Evolutionary conservation across 2,113 vertebrate genomes (phyloP), one percentile per base, ranked within the genome.

Genomic region (Thymallus thymallus): DNA sequence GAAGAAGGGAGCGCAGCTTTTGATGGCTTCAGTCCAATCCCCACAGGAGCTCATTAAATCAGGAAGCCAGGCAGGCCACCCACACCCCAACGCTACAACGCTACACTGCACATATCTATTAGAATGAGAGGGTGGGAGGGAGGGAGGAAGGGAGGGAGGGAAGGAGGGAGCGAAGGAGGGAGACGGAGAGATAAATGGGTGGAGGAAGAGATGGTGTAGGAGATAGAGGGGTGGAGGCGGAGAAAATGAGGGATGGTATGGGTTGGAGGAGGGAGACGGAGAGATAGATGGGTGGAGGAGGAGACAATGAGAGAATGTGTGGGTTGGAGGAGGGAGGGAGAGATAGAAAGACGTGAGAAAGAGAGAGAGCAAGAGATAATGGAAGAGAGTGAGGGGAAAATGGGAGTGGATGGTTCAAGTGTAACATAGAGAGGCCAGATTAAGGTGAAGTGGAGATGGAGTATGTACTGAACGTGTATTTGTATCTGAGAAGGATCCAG

Each of bases 41-140:
- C 86, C 91, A 81, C 61, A 74, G 90, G 91, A 91, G 76, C 90
- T 93, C 90, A 92, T 93, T 93, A 92, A 90, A 90, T 88, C 80
- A 83, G 75, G 76, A 79, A 80, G 85, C 80, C 80, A 86, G 74
- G 75, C 87, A 86, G 73, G 75, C 88, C 75, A 78, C 80, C 77
- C 85, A 58, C 6, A 41, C 60, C 65, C 3, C 2, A 75, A 66
- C 61, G n/a, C 65, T 76, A 80, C 70, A 82, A 71, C 35, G 16
- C 75, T 71, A 61, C 71, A 74, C 60, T 61, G 69, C 68, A 74
- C 56, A 66, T 10, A 5, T 5, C 16, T n/a, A 5, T 6, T n/a
- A 66, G 32, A 26, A 24, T 14, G 18, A 32, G 69, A 78, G 69
- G 69, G 69, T 5, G 69, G 4, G 30, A 41, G 63, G 35, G 26